Percentiles rank a stretch among this genome's conserved stretches.
phyloP scores from a whole-genome alignment of 2,797 vertebrate species.

The Hoplostethus atlanticus region DNA sequence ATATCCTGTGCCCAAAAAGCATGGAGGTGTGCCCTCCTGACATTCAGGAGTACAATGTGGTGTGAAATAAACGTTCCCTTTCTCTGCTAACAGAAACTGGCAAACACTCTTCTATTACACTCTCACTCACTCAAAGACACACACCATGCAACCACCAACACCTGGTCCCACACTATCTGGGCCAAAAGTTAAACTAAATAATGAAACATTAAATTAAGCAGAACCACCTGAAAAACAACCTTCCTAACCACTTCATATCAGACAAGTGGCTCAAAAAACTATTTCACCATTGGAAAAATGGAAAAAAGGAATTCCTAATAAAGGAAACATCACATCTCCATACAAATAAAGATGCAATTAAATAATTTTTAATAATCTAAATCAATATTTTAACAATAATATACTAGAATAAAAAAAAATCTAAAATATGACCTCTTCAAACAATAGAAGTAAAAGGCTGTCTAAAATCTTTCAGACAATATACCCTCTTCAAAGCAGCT shows the following conservation, averaged over 20 bases:
- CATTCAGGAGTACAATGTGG: conserved; percentile 71
- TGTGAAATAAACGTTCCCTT: conserved; percentile 69
- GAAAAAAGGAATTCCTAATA: neutral
- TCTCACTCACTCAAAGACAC: conserved; percentile 32
- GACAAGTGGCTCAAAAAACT: conserved; percentile 11
- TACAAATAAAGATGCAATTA: conserved; percentile 28
- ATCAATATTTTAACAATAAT: too few species aligned
- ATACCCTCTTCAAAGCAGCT: conserved; percentile 27
- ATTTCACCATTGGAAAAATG: conserved; percentile 21
- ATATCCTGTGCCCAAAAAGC: conserved; percentile 65
- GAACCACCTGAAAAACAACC: conserved; percentile 16
- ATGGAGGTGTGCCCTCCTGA: conserved; percentile 61
- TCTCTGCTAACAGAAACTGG: conserved; percentile 54
- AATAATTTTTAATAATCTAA: conserved; percentile 6
- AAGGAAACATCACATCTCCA: conserved; percentile 19
- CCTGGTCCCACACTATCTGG: conserved; percentile 34
- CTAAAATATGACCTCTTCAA: conserved; percentile 41
- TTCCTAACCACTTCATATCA: conserved; percentile 22
- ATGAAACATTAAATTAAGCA: conserved; percentile 43
- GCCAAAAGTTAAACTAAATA: conserved; percentile 42
- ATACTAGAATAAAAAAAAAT: neutral
- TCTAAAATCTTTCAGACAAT: conserved; percentile 19
- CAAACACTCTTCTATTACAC: conserved; percentile 20
- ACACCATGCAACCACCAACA: conserved; percentile 23
- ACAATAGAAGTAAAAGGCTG: conserved; percentile 19